Evolutionary conservation across 2,888 invertebrate genomes (phyloP).

Genomic region (Epinotia demarniana): DNA sequence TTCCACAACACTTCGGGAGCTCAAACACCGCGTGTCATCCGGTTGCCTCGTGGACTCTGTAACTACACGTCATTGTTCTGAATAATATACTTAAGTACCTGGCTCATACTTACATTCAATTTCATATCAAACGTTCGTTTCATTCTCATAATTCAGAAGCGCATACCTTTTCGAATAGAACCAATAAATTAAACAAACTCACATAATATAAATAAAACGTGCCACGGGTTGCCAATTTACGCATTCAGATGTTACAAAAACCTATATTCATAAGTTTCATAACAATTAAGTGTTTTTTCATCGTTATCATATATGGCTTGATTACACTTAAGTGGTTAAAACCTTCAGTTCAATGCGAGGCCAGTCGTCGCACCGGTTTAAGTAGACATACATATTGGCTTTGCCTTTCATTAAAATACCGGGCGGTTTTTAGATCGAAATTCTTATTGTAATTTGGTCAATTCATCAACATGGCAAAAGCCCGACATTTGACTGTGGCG

Average conservation of each 20-base stretch:
- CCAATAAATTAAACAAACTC: slow-evolving; percentile 17
- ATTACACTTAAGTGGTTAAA: slow-evolving; percentile 30
- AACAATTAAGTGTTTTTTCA: slow-evolving; percentile 27
- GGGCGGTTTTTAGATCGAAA: slow-evolving; percentile 9
- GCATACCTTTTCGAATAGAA: neutral
- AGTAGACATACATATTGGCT: slow-evolving; percentile 17
- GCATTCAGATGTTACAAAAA: slow-evolving; percentile 13
- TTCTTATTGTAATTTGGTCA: slow-evolving; percentile 16
- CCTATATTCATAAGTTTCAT: slow-evolving; percentile 23
- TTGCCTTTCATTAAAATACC: slow-evolving; percentile 36
- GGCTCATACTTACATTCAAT: no score
- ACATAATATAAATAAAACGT: slow-evolving; percentile 3
- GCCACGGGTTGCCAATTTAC: slow-evolving; percentile 19
- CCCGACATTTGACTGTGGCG: no score
- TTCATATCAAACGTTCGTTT: neutral
- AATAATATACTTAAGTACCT: no score
- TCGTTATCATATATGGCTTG: slow-evolving; percentile 31
- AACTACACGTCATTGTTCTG: no score
- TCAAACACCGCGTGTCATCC: no score
- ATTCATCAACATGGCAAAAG: neutral
- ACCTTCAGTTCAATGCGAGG: slow-evolving; percentile 29
- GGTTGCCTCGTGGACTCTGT: no score
- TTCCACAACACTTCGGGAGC: no score
- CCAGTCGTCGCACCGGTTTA: slow-evolving; percentile 19
- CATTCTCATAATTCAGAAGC: neutral